A percentile compares a stretch with the other conserved stretches of the same genome.
Evolutionary conservation across 2,113 vertebrate genomes (phyloP).

Genomic region (Corythornis vintsioides): DNA sequence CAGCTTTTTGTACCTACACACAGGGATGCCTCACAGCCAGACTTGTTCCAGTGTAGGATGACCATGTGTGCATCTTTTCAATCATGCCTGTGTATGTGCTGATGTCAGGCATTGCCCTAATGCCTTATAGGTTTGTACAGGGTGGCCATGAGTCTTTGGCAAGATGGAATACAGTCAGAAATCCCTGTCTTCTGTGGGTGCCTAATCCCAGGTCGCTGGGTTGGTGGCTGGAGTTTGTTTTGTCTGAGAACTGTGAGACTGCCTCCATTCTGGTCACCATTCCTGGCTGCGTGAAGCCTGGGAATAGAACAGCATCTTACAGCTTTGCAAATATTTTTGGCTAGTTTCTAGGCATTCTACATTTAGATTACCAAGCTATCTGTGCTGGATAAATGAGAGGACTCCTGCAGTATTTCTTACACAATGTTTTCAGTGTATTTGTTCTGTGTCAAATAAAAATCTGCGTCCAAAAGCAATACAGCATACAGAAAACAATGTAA

Average conservation of each 20-base stretch:
- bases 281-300: not conserved
- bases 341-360: not conserved
- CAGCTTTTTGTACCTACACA: not conserved
- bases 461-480: not conserved
- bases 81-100: conserved; percentile 14
- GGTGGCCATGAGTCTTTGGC: not conserved
- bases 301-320: not conserved
- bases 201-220: not conserved
- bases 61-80: rapidly evolving
- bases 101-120: conserved; percentile 31
- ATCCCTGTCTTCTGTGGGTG: not conserved
- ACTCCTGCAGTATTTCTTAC: not conserved
- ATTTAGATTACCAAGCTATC: not conserved
- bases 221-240: not conserved
- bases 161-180: not conserved
- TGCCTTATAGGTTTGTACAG: not conserved
- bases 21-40: not conserved
- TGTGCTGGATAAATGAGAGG: not conserved
- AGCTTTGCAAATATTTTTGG: not conserved
- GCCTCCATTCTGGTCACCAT: not conserved
- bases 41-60: not conserved
- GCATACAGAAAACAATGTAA: not conserved
- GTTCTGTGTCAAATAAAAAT: not conserved
- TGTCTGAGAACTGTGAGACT: rapidly evolving
- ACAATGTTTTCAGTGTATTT: not conserved